phyloP scores from a whole-genome alignment of 2,888 invertebrate genomes.

The Odontomyia ornata region DNA sequence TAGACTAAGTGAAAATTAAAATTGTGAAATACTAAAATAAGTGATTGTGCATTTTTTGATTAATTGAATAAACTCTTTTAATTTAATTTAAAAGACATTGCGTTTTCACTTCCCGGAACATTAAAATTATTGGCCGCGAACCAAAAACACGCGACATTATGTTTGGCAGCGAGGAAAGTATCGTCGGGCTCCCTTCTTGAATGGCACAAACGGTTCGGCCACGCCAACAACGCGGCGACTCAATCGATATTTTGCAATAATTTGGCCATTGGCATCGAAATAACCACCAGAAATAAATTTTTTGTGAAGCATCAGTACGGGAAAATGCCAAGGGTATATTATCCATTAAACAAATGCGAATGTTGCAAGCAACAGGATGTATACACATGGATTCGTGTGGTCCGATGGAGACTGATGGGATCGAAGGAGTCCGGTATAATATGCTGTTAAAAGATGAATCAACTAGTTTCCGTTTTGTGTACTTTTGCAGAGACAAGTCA shows the following conservation, averaged over 20 bases:
- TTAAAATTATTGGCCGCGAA: too few species aligned
- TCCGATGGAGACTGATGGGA: conserved; percentile 46
- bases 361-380: conserved; percentile 37
- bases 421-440: conserved; percentile 48
- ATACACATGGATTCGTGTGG: conserved; percentile 49
- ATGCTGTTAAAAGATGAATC: conserved; percentile 50
- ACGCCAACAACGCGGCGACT: neutral
- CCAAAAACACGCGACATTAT: too few species aligned
- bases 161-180: too few species aligned
- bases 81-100: too few species aligned
- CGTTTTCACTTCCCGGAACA: too few species aligned
- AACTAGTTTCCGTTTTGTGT: neutral
- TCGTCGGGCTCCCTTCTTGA: neutral
- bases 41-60: too few species aligned
- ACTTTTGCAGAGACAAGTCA: neutral
- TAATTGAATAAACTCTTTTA: too few species aligned
- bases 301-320: conserved; percentile 46
- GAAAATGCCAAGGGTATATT: conserved; percentile 43
- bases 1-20: too few species aligned
- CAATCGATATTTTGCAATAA: neutral
- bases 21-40: too few species aligned
- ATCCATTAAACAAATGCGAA: neutral
- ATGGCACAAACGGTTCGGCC: neutral
- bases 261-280: neutral
- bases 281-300: conserved; percentile 17